A percentile compares a stretch with the other conserved stretches of the same genome.
Conservation (phyloP, 2,113 vertebrate species). For the Coreoperca whiteheadi region DNA sequence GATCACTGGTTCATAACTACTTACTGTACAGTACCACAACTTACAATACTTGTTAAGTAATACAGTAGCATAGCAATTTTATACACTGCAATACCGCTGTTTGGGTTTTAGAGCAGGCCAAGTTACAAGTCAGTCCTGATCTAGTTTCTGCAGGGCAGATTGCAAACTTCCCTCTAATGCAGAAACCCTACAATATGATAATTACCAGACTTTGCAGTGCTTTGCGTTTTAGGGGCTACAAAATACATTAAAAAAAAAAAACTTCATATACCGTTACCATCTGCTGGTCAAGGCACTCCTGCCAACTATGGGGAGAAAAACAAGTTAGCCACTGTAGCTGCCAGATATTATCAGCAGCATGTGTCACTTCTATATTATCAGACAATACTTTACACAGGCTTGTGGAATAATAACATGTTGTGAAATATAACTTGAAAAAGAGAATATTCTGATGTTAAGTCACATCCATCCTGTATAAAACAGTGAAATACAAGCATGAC, state of each 20-base stretch:
- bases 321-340: slow-evolving; percentile 37
- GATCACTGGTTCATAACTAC: slow-evolving; percentile 39
- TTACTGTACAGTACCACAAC: slow-evolving; percentile 10
- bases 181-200: slow-evolving; percentile 12
- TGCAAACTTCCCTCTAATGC: slow-evolving; percentile 3
- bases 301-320: slow-evolving; percentile 40
- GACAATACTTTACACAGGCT: neutral
- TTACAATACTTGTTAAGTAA: slow-evolving; percentile 13
- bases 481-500: neutral
- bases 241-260: slow-evolving; percentile 13
- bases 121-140: neutral
- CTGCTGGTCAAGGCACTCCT: slow-evolving; percentile 39
- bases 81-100: neutral
- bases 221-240: slow-evolving; percentile 36
- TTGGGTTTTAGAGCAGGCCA: slow-evolving; percentile 3
- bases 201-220: slow-evolving; percentile 29
- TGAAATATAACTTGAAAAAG: neutral
- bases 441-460: neutral
- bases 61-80: slow-evolving; percentile 7
- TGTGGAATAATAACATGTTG: no score
- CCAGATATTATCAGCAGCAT: slow-evolving; percentile 38
- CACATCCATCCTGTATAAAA: neutral
- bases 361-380: slow-evolving; percentile 8
- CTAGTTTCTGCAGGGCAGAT: neutral
- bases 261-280: slow-evolving; percentile 45